Percentiles rank a stretch among this genome's conserved stretches.
Evolutionary conservation across 2,113 vertebrate species (phyloP).

Genomic region (Zapornia atra): DNA sequence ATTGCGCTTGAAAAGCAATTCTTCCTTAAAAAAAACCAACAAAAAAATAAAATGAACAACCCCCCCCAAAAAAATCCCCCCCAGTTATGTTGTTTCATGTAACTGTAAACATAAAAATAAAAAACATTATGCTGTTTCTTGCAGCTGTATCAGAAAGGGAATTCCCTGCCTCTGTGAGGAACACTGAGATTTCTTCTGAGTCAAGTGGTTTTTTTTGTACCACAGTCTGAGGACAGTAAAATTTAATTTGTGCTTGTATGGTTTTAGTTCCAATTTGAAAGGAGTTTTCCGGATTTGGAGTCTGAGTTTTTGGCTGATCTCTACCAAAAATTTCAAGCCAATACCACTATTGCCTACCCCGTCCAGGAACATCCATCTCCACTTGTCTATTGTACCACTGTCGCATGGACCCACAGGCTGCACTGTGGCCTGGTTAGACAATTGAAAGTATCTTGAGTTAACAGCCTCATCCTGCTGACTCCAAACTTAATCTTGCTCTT

Average conservation of each 20-base stretch:
- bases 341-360: neutral
- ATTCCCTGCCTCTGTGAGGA: neutral
- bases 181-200: neutral
- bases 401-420: neutral
- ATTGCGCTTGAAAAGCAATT: neutral
- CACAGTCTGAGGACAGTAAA: neutral
- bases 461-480: neutral
- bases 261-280: neutral
- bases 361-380: neutral
- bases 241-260: neutral
- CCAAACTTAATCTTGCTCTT: neutral
- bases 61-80: no score
- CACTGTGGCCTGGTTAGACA: neutral
- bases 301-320: neutral
- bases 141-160: neutral
- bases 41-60: no score
- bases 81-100: neutral
- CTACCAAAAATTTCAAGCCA: neutral
- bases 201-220: neutral
- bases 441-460: neutral
- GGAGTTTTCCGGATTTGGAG: neutral
- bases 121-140: neutral
- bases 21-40: neutral
- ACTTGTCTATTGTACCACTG: fast-evolving
- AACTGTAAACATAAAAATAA: neutral